These are phyloP conservation scores for Otus sunia DNA, from an alignment of 2,113 vertebrate species.

Conservation along the genomic window DNA sequence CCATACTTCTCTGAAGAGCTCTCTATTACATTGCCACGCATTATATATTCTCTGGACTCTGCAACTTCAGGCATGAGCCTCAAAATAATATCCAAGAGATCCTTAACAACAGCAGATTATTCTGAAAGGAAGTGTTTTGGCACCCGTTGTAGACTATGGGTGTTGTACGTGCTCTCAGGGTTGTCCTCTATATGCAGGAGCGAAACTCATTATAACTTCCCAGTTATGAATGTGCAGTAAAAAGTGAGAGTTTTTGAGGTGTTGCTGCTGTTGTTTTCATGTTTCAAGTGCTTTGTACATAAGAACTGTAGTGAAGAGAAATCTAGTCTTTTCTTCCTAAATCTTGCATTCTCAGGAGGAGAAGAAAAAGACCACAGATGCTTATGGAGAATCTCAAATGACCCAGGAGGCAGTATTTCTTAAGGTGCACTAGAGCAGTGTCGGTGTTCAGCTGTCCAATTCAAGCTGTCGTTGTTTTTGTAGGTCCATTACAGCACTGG, in stretches of 20 bases:
- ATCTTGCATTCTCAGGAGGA: background rate
- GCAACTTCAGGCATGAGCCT: background rate
- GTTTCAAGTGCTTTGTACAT: background rate
- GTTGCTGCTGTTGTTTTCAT: background rate
- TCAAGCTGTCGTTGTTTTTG: constrained; percentile 8
- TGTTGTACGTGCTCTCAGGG: background rate
- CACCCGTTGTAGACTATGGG: fast-evolving
- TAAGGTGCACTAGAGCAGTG: background rate
- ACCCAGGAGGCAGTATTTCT: background rate
- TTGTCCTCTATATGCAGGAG: background rate
- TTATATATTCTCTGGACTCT: background rate
- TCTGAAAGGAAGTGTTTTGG: background rate
- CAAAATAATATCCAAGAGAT: background rate
- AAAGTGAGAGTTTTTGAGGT: background rate
- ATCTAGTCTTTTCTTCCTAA: background rate
- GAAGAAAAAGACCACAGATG: background rate
- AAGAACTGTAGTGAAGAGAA: background rate
- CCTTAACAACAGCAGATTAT: background rate
- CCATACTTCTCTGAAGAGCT: background rate
- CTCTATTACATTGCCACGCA: background rate
- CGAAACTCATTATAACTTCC: background rate
- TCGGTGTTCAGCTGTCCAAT: background rate
- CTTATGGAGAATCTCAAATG: background rate
- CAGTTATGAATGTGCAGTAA: background rate
- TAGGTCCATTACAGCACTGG: background rate